Base-by-base conservation (phyloP, 2,888 invertebrate species). In the Stenodema calcarata region DNA sequence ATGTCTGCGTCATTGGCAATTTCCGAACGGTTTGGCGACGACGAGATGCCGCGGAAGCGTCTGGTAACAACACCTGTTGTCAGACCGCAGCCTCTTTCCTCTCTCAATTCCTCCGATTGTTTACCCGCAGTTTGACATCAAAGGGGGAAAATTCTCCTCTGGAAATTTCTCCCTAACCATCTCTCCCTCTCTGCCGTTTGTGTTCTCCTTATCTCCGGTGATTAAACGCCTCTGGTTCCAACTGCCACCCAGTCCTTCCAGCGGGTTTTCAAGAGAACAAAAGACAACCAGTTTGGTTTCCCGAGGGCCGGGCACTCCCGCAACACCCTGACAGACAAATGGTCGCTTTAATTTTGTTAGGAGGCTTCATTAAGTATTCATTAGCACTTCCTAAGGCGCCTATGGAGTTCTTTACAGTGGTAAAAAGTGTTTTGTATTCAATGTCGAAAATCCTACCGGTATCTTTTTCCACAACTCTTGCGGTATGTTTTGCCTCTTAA, bases 301-400 rank as follows among this genome's bases (percentile, higher is more conserved):
- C 62, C 62, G 18, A 23, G 62, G 62, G 62, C 62, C 27, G 23
- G 62, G 62, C 23, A 62, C 62, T 18, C 16, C 50, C 50, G 62
- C 62, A 23, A 62, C 62, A 62, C 23, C 73, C 73, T 18, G 41
- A 73, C 78, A 28, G 47, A 78, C 78, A 47, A 78, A 78, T 78
- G 78, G 44, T 14, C 78, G 78, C 47, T 78, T 78, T 78, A 78
- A 73, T 73, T 82, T 82, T 82, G 82, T 82, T 82, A 23, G 30
- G 54, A 41, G 62, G 82, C 69, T 62, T 62, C 62, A 82, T 82
- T 70, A 82, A 82, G 41, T 82, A 82, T 82, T 82, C 82, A 82
- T 82, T 82, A 69, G 42, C 35, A 35, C 73, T 41, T 73, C 73
- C 27, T 62, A 23, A 62, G 73, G 73, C 35, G 73, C 16, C 73